Conservation (phyloP, 2,888 invertebrate species). For the Drosophila mercatorum region DNA sequence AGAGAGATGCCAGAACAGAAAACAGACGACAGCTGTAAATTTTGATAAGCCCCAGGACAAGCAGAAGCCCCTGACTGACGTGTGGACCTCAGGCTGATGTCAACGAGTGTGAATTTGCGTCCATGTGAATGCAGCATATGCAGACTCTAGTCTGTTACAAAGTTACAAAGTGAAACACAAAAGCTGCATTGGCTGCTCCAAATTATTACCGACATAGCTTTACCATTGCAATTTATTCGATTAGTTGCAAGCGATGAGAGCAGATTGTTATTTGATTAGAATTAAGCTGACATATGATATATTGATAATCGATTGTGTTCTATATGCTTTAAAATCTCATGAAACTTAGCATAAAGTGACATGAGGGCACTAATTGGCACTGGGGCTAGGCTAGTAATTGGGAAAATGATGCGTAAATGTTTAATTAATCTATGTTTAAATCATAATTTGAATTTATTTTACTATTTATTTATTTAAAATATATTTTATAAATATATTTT, state of each 20-base stretch:
- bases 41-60: constrained; percentile 63
- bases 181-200: constrained; percentile 6
- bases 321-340: background rate
- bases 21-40: constrained; percentile 67
- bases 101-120: constrained; percentile 22
- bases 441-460: background rate
- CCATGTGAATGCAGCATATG: constrained; percentile 14
- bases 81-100: constrained; percentile 22
- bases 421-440: background rate
- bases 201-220: background rate
- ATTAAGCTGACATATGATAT: background rate
- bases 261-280: background rate
- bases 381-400: too few species aligned
- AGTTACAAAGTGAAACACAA: constrained; percentile 7
- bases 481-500: too few species aligned
- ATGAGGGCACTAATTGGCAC: too few species aligned
- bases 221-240: background rate
- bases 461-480: background rate
- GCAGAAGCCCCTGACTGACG: constrained; percentile 39
- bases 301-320: background rate
- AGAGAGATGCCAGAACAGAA: constrained; percentile 32
- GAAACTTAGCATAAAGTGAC: background rate
- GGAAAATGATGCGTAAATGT: too few species aligned
- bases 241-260: background rate
- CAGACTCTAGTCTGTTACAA: too few species aligned